phyloP scores from a whole-genome alignment of 2,797 vertebrate species.

The Galago senegalensis region DNA sequence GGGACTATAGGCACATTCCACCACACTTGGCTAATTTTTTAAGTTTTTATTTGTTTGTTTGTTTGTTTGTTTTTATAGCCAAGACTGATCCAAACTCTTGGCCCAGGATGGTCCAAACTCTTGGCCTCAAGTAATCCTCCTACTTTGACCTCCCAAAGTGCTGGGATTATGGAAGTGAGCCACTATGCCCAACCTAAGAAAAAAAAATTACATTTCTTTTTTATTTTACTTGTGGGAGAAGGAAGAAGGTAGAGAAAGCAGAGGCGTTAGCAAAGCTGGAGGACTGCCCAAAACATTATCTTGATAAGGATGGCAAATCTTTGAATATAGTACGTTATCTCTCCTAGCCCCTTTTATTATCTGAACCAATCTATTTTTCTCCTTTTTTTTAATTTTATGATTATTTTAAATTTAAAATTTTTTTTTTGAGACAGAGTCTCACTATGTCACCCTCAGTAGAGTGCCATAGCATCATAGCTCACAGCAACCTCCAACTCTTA shows the following conservation, averaged over 20 bases:
- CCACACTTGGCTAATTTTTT: neutral
- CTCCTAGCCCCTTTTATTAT: neutral
- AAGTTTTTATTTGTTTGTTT: neutral
- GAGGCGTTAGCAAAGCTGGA: neutral
- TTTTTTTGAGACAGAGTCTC: no score
- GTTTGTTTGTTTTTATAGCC: neutral
- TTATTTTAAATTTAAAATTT: no score
- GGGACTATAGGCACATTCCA: no score
- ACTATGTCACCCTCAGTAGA: no score
- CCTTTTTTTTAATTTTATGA: no score
- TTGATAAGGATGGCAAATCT: neutral
- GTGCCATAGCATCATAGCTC: no score
- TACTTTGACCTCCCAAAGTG: neutral
- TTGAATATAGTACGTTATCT: neutral
- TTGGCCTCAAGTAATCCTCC: neutral
- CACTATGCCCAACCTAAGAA: neutral
- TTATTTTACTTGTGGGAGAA: neutral
- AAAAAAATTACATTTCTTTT: neutral
- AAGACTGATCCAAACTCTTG: neutral
- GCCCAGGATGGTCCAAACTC: neutral
- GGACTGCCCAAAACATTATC: neutral
- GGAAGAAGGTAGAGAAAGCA: neutral
- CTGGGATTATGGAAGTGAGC: neutral
- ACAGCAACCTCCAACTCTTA: no score
- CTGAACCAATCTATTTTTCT: neutral